Evolutionary conservation across 2,113 vertebrate species (phyloP).

Genomic region (Mastomys natalensis): DNA sequence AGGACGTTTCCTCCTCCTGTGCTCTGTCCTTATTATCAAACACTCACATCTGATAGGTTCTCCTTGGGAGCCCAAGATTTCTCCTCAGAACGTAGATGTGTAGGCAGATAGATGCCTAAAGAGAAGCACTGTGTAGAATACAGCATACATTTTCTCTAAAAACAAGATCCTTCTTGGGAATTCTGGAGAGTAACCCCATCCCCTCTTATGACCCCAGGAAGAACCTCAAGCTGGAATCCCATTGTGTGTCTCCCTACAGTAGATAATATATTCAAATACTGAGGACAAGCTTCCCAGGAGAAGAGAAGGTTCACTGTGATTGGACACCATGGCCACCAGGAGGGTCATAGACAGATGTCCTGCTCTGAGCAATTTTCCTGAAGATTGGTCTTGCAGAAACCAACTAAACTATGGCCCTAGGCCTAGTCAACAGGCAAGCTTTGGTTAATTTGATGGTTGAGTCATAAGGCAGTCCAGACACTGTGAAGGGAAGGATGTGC

Average conservation of each 20-base stretch:
- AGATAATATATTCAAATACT: neutral
- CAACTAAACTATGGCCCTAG: neutral
- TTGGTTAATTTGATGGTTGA: neutral
- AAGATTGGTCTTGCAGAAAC: neutral
- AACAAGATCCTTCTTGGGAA: neutral
- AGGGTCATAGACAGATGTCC: neutral
- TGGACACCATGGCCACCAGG: no score
- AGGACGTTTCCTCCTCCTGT: neutral
- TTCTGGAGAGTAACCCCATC: neutral
- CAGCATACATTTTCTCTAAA: neutral
- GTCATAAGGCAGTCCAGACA: neutral
- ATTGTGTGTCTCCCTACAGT: neutral
- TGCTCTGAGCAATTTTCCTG: neutral
- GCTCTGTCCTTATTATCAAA: neutral
- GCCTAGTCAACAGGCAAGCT: neutral
- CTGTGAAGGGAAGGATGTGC: neutral
- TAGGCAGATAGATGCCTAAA: neutral
- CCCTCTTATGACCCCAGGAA: no score
- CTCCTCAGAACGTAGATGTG: neutral
- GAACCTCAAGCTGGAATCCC: neutral
- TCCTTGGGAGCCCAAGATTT: neutral
- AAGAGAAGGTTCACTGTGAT: neutral
- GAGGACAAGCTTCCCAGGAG: neutral
- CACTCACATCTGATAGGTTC: neutral
- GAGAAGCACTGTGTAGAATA: neutral